Evolutionary conservation across 2,888 invertebrate species (phyloP).

Genomic region (Venustoraphidia nigricollis): DNA sequence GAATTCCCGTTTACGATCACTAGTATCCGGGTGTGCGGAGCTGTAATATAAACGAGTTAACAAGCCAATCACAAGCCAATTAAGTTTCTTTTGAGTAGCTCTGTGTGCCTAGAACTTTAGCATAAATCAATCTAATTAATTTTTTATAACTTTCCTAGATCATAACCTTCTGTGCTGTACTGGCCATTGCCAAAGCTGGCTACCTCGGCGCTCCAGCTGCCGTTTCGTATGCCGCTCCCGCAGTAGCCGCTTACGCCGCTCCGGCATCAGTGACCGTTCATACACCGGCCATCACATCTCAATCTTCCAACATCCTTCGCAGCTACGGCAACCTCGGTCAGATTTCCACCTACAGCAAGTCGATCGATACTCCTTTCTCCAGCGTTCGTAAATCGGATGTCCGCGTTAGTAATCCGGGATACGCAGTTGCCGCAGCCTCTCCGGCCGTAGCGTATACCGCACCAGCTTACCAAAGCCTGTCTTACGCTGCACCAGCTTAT

Average conservation of each 20-base stretch:
- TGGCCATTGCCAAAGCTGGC: slow-evolving; percentile 27
- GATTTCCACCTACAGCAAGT: slow-evolving; percentile 56
- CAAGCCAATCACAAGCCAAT: no score
- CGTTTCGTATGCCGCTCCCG: slow-evolving; percentile 14
- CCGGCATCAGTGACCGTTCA: slow-evolving; percentile 28
- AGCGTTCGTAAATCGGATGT: slow-evolving; percentile 54
- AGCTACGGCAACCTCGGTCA: slow-evolving; percentile 52
- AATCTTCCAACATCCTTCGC: slow-evolving; percentile 42
- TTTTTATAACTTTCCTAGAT: no score
- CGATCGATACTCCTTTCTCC: slow-evolving; percentile 56
- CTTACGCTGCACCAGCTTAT: slow-evolving; percentile 14
- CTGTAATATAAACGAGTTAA: no score
- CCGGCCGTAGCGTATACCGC: slow-evolving; percentile 21
- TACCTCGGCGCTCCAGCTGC: slow-evolving; percentile 25
- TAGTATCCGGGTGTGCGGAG: no score
- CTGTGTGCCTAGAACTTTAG: no score
- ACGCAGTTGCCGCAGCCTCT: slow-evolving; percentile 19
- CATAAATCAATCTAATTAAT: no score
- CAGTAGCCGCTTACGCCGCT: slow-evolving; percentile 15
- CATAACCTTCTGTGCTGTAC: no score
- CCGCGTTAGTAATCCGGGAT: slow-evolving; percentile 50
- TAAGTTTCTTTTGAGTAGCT: no score
- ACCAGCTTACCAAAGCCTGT: slow-evolving; percentile 20
- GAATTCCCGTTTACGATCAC: no score
- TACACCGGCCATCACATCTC: slow-evolving; percentile 38